Evolutionary conservation across 2,113 vertebrate genomes (phyloP), one percentile per base, ranked within the genome.

Genomic region (Pangasianodon hypophthalmus): DNA sequence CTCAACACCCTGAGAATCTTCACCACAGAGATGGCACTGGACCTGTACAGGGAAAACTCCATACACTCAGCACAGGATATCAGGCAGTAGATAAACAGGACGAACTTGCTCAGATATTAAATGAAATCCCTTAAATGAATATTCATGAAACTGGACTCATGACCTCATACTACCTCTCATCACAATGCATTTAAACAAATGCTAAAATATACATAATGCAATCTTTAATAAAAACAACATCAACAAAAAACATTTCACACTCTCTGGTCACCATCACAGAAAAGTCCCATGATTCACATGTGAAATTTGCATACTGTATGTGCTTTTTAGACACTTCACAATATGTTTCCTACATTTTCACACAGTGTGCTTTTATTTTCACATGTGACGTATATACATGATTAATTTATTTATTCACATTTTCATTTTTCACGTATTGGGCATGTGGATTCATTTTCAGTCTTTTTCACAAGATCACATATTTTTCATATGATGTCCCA

Each of bases 1-100:
- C 98, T 96, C 90, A 99, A 94, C 84, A 99, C 98, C 93, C 98
- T 96, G 85, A 99, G 96, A 94, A 99, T 99, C 95, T 99, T 99
- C 95, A 99, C 98, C 92, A 99, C 98, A 0, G 98, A 99, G 93
- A 99, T 99, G 88, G 98, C 88, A 29, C 98, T 99, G 88, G 98
- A 99, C 94, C 98, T 99, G 95, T 5, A 89, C 0, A 83, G 16
- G 67, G 18, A 75, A 94, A 67, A 86, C 10, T 86, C 0, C 58
- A 58, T 19, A 85, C 29, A 50, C 67, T 8, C 82, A 48, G 41
- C 10, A 54, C 21, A 50, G 37, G 7, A 64, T 19, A 26, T 41
- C 13, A 75, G 13, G 6, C 54, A 90, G 19, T 50, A 50, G 79
- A 81, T 19, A 21, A 69, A n/a, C 84, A 37, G 1, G 24, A 4